These are phyloP conservation scores for Margaritifera margaritifera DNA, from an alignment of 2,888 invertebrate species.

Conservation along the genomic window DNA sequence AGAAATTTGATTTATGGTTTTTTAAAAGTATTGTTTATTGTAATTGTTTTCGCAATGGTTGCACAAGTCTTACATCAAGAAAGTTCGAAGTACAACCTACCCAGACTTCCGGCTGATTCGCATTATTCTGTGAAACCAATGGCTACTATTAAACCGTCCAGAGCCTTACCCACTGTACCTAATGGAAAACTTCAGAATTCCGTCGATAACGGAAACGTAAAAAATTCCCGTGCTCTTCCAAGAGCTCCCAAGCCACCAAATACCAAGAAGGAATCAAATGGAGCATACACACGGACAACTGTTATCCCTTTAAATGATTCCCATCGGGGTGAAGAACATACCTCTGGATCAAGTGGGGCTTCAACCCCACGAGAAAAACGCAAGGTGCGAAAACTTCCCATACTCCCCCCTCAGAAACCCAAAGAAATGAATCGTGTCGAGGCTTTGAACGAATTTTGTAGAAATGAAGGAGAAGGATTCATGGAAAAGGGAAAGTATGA, in stretches of 20 bases:
- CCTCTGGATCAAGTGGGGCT: slow-evolving; percentile 30
- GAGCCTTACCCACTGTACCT: slow-evolving; percentile 33
- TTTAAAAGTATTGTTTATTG: not conserved
- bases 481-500: slow-evolving; percentile 41
- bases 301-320: slow-evolving; percentile 23
- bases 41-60: slow-evolving; percentile 20
- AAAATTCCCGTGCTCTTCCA: slow-evolving; percentile 34
- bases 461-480: slow-evolving; percentile 35
- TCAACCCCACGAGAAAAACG: slow-evolving; percentile 23
- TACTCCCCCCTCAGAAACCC: slow-evolving; percentile 24
- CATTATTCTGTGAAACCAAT: slow-evolving; percentile 40
- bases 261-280: slow-evolving; percentile 23
- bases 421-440: slow-evolving; percentile 35
- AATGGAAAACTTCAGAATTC: slow-evolving; percentile 19
- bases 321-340: slow-evolving; percentile 20
- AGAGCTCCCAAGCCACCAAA: slow-evolving; percentile 34
- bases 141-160: slow-evolving; percentile 29
- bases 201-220: slow-evolving; percentile 32
- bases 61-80: slow-evolving; percentile 33
- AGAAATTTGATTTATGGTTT: not conserved
- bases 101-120: slow-evolving; percentile 24
- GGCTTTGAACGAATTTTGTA: slow-evolving; percentile 39
- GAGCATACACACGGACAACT: slow-evolving; percentile 15
- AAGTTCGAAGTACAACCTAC: slow-evolving; percentile 29
- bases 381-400: slow-evolving; percentile 33